Base-by-base conservation (phyloP, 2,888 invertebrate species). In the Cancer borealis region DNA sequence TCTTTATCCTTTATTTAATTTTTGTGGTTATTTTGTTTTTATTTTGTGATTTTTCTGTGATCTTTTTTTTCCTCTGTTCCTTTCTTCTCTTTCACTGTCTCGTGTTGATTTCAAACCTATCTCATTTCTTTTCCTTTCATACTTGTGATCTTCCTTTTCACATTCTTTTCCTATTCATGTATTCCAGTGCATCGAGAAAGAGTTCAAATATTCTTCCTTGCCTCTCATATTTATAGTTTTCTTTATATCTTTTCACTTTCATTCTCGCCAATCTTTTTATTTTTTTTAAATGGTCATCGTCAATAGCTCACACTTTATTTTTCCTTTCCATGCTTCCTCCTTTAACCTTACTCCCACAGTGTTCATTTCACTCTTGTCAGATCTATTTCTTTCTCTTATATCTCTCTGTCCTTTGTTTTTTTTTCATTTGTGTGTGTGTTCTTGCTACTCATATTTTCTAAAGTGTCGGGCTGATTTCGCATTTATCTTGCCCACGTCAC, bases 401-500 rank as follows among this genome's bases (percentile, higher is more conserved):
- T 79, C 26, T 30, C 6, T 30, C 30, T 26, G 0, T 79, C 8
- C 30, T 30, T 30, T 79, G 8, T 3, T 2, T 79, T 79, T 73
- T 66, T n/a, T 6, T 73, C 0, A 0, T 54, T 8, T 39, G 39
- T 39, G 39, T n/a, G 4, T n/a, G 73, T 73, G 2, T 73, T 21
- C 4, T n/a, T 66, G 14, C 54, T 54, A 17, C 54, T 10, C 14
- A 54, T 17, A 54, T 17, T 54, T 14, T 54, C 17, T 66, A n/a
- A 21, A 66, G n/a, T 21, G 21, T 66, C 8, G 17, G 21, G 66
- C 2, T 66, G n/a, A 66, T 66, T 66, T 66, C 66, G 66, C 21
- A n/a, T 66, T n/a, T 66, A n/a, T 66, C n/a, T 66, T 66, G n/a
- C n/a, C n/a, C n/a, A 66, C 66, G 66, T 66, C n/a, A n/a, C 66